A percentile compares a stretch with the other conserved stretches of the same genome.
phyloP scores from a whole-genome alignment of 2,113 vertebrate species.

The Scartelaos histophorus region DNA sequence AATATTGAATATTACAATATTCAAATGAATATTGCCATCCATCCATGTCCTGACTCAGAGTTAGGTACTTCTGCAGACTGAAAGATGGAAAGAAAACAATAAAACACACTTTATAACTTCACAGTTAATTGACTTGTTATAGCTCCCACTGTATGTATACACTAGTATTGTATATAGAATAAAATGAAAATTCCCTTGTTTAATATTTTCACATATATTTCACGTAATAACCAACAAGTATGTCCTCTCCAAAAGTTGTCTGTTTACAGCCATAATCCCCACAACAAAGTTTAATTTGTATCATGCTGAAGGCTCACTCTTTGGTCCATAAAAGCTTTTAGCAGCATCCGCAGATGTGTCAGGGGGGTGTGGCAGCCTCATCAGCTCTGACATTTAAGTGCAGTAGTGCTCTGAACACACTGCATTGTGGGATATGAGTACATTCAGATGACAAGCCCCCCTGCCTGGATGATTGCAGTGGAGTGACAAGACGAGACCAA shows the following conservation, averaged over 20 bases:
- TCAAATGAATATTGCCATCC: too few relatives aligned
- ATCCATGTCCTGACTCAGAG: too few relatives aligned
- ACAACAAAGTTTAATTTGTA: conserved; percentile 64
- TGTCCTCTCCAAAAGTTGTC: conserved; percentile 37
- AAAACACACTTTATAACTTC: too few relatives aligned
- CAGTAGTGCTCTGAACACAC: conserved; percentile 93
- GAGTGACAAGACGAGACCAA: conserved; percentile 74
- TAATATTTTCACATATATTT: neutral
- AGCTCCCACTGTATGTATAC: too few relatives aligned
- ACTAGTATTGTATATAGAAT: neutral
- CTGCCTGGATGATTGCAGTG: conserved; percentile 95
- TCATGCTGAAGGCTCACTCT: conserved; percentile 62
- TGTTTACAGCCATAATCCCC: conserved; percentile 40
- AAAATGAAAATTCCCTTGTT: neutral
- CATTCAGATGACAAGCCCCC: conserved; percentile 84
- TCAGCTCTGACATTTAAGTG: conserved; percentile 98
- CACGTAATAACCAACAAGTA: conserved; percentile 44
- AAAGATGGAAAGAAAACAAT: too few relatives aligned
- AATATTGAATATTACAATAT: too few relatives aligned
- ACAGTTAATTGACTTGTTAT: too few relatives aligned
- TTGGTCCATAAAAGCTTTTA: conserved; percentile 75
- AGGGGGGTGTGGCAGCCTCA: conserved; percentile 79
- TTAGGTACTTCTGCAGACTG: too few relatives aligned
- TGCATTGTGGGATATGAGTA: conserved; percentile 89
- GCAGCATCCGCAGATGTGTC: conserved; percentile 71